Evolutionary conservation across 1,140 invertebrate genomes (phyloP), one percentile per base, ranked within the genome.

Genomic region (Drosophila baimaii): DNA sequence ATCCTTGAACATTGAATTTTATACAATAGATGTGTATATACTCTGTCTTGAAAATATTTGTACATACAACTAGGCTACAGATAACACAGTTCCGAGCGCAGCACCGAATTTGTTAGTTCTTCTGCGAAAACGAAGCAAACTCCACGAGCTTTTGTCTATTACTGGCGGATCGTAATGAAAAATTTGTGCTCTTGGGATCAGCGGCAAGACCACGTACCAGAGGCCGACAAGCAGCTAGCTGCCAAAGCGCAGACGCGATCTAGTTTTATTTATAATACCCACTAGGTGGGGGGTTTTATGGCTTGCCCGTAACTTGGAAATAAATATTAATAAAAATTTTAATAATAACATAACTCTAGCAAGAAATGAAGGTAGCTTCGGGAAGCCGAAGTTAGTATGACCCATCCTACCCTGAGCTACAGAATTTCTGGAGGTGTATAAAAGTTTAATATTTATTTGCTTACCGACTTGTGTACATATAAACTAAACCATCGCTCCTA

Each of bases 61-160:
- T 83, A 88, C 84, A 66, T 89, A 89, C 84, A 89, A 89, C 85
- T 81, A 76, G 49, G 71, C 62, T 83, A 84, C 64, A 84, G 80
- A 69, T 73, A 80, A 88, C 77, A 83, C 77, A 70, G 61, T 62
- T 58, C 55, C 62, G 58, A 56, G 37, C 66, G 61, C 70, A 81
- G 61, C 77, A 59, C 81, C 65, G 74, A 66, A 44, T 75, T 66
- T 33, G 57, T 44, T n/a, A 5, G 13, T 54, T 54, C 46, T 90
- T 84, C 47, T 65, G 70, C 58, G 84, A 68, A 89, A 82, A 84
- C 84, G 80, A 89, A 90, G 81, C 74, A 86, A 89, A 66, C 81
- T 79, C 77, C 74, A 74, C 84, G 84, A 84, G 68, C 77, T 86
- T 89, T 81, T 59, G 69, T 84, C 77, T 90, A 89, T 84, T 89